Evolutionary conservation across 2,888 invertebrate species (phyloP).

Genomic region (Thera britannica): DNA sequence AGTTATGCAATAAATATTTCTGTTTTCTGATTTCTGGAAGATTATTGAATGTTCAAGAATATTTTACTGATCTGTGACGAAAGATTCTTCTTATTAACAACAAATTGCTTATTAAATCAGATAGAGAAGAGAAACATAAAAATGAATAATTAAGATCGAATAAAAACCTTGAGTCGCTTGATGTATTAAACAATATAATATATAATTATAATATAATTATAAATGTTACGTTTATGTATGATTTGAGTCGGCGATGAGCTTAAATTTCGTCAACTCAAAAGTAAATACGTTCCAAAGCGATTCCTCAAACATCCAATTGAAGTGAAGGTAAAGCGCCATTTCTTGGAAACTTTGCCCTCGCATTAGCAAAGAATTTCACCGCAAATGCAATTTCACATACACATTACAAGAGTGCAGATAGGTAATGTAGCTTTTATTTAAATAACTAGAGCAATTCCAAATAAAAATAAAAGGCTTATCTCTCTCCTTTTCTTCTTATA

Average conservation of each 20-base stretch:
- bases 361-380: conserved; percentile 26
- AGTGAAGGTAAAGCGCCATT: conserved; percentile 15
- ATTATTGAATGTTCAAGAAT: too few relatives aligned
- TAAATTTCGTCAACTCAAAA: neutral
- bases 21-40: too few relatives aligned
- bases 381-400: conserved; percentile 34
- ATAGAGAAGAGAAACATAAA: too few relatives aligned
- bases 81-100: too few relatives aligned
- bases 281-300: neutral
- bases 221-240: neutral
- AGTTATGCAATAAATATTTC: too few relatives aligned
- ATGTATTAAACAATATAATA: neutral
- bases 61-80: too few relatives aligned
- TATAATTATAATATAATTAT: too few relatives aligned
- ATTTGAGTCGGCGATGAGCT: neutral
- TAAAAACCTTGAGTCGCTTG: neutral
- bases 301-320: conserved; percentile 1
- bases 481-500: too few relatives aligned
- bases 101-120: too few relatives aligned
- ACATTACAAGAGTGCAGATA: conserved; percentile 41
- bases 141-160: too few relatives aligned
- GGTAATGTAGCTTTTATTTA: conserved; percentile 11
- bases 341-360: conserved; percentile 19
- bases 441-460: conserved; percentile 1
- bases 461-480: neutral